These are phyloP conservation scores for Gallinago paraguaiae DNA, from an alignment of 2,113 vertebrate species.

Conservation along the genomic window DNA sequence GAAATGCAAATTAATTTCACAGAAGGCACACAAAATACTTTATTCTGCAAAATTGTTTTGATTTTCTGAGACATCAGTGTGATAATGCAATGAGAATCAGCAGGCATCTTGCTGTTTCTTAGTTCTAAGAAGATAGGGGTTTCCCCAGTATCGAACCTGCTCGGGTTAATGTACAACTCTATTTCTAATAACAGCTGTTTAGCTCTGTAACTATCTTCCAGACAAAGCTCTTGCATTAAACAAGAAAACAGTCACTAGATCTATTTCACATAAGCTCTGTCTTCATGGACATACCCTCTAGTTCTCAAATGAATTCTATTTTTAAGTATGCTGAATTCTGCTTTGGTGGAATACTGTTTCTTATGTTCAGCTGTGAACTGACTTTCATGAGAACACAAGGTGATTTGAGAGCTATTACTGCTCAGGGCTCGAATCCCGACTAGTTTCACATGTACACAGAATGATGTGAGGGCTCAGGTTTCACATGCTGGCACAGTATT, in stretches of 20 bases:
- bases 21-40: neutral
- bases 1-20: constrained; percentile 37
- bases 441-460: neutral
- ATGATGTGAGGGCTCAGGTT: neutral
- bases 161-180: neutral
- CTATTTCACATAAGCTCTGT: neutral
- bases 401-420: neutral
- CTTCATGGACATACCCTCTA: neutral
- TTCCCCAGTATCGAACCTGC: neutral
- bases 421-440: neutral
- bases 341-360: neutral
- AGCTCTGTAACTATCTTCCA: neutral
- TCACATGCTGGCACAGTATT: neutral
- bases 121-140: neutral
- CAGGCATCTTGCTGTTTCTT: neutral
- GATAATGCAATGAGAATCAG: neutral
- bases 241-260: neutral
- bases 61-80: neutral
- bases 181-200: neutral
- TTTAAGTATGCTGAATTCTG: neutral
- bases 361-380: neutral
- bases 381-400: neutral
- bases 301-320: neutral
- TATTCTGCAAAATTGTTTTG: constrained; percentile 11
- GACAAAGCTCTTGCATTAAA: neutral